Base-by-base conservation (phyloP, 1,140 invertebrate species). In the Leptinotarsa undecemlineata region DNA sequence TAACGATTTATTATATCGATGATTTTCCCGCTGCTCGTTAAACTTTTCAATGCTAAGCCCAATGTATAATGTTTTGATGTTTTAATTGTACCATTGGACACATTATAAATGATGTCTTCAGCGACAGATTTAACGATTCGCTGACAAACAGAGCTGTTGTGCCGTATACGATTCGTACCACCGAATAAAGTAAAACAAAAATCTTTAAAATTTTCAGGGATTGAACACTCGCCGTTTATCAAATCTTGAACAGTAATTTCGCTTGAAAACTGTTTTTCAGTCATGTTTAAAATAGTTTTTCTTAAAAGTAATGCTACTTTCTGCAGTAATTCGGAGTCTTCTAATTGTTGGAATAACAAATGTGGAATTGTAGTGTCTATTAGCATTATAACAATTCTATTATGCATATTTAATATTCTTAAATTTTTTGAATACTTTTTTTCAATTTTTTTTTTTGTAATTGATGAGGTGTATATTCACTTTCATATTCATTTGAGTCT, bases 1-100 rank as follows among this genome's bases (percentile, higher is more conserved):
- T 77, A 79, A 79, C 72, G 75, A 79, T 81, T 78, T n/a, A 82
- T 48, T 51, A 79, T 74, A 51, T 74, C 64, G 20, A 78, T 70
- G 67, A 76, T 68, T 78, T 81, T 84, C 72, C 76, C 76, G 68
- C 82, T 83, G 67, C 77, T 84, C 21, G 82, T 82, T 64, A 77
- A 60, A 71, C 72, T 73, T 47, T 73, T 73, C 57, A 68, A 62
- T 73, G 72, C 72, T 33, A 73, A 23, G 21, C 72, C 63, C 19
- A 73, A 20, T 20, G 26, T 73, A 66, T 48, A 67, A 20, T 70
- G 67, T 48, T 74, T 74, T 20, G 73, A 74, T 23, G 67, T 69
- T 62, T 68, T 70, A 47, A 70, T 62, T 74, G 69, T 69, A 23
- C 4, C 66, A 26, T 48, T 61, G 17, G 17, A 74, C 60, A 66